These are phyloP conservation scores for Latrodectus hesperus DNA, from an alignment of 2,888 invertebrate genomes.

Conservation along the genomic window DNA sequence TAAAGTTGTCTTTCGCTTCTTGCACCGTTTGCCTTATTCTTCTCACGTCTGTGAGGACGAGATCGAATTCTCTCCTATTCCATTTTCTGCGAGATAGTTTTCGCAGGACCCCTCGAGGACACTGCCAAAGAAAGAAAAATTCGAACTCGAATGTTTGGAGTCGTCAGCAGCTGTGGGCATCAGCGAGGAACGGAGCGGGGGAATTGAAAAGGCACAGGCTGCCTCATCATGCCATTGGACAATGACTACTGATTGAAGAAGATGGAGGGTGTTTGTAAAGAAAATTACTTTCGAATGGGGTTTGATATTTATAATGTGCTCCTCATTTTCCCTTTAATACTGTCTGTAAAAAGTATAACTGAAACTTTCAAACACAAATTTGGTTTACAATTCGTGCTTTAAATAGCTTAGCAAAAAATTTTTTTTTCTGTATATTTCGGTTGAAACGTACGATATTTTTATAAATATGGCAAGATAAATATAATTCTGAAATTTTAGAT, in stretches of 20 bases:
- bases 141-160: slow-evolving; percentile 19
- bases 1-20: slow-evolving; percentile 25
- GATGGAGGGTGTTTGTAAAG: slow-evolving; percentile 31
- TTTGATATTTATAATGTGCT: too few relatives aligned
- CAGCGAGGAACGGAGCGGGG: slow-evolving; percentile 14
- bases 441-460: too few relatives aligned
- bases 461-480: too few relatives aligned
- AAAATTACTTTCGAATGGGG: not conserved
- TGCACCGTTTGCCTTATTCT: slow-evolving; percentile 42
- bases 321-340: too few relatives aligned
- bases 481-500: too few relatives aligned
- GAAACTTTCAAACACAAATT: too few relatives aligned
- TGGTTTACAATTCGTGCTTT: too few relatives aligned
- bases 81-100: slow-evolving; percentile 38
- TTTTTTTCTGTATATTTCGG: too few relatives aligned
- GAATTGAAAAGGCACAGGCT: slow-evolving; percentile 52
- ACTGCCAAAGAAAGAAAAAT: slow-evolving; percentile 3
- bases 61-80: slow-evolving; percentile 45
- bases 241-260: slow-evolving; percentile 56
- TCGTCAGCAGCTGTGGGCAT: slow-evolving; percentile 49
- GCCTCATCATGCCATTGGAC: slow-evolving; percentile 41
- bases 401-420: too few relatives aligned
- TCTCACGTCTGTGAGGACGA: slow-evolving; percentile 50
- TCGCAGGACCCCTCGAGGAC: slow-evolving; percentile 20
- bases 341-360: too few relatives aligned